These are phyloP conservation scores for Pedionomus torquatus DNA, from an alignment of 2,113 vertebrate species.

Conservation along the genomic window DNA sequence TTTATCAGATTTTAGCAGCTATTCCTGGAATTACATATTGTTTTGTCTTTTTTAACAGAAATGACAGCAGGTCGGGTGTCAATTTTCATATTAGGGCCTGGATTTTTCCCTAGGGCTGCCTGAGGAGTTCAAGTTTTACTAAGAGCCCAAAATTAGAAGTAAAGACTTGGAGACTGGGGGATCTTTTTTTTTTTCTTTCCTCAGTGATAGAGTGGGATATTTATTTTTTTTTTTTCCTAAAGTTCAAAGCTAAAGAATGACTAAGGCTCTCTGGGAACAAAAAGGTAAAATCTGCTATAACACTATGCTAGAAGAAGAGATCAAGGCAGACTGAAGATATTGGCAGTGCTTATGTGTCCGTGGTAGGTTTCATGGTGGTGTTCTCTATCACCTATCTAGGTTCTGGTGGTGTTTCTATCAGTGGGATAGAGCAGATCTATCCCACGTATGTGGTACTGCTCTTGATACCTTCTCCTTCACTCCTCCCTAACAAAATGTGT, in stretches of 20 bases:
- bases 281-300: background rate
- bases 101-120: background rate
- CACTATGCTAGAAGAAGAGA: background rate
- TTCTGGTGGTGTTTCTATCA: no score
- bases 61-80: background rate
- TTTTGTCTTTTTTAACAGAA: background rate
- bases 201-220: background rate
- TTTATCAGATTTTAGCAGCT: constrained; percentile 58
- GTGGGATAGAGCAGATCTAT: background rate
- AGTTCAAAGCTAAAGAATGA: background rate
- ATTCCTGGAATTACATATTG: constrained; percentile 54
- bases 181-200: background rate
- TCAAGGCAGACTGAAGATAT: fast-evolving
- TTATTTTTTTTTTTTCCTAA: background rate
- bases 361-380: background rate
- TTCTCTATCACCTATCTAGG: no score
- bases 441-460: background rate
- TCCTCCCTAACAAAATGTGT: background rate
- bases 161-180: background rate
- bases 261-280: background rate
- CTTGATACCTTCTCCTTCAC: background rate
- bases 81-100: background rate
- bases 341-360: background rate
- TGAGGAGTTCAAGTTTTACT: background rate
- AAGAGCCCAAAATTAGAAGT: background rate